Base-by-base conservation (phyloP, 2,113 vertebrate species). In the Gadus chalcogrammus region DNA sequence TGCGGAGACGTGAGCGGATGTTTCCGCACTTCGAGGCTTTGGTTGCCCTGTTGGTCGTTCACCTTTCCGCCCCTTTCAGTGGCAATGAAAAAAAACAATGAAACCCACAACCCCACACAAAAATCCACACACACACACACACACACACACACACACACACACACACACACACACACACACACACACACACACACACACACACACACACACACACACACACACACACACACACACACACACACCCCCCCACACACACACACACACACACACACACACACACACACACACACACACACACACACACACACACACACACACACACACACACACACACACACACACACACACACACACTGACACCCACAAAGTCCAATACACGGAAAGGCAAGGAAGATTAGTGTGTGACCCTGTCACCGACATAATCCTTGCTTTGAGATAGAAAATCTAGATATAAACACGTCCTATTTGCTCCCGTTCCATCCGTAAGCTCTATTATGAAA, bases 21-120 rank as follows among this genome's bases (percentile, higher is more conserved):
- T 48, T 35, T 52, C 20, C 42, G 28, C 72, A 78, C 38, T 56
- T 48, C 71, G 18, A 68, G 31, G 9, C 62, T 58, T 55, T 3
- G 2, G n/a, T 64, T 3, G 56, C 17, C 11, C 35, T 3, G 12
- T 73, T 69, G n/a, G 64, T 52, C 16, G 17, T 2, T 55, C 69
- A 20, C 6, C 7, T 58, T 64, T 71, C 69, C 55, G 65, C 69
- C 31, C 31, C 42, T 48, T 48, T 48, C 42, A 11, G 8, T 13
- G 42, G 42, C 42, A 48, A 48, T 48, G 12, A 48, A 2, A 48
- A 48, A 48, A 48, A 48, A 6, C 42, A 48, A 35, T 35, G 53
- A 16, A 15, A 60, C 58, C 16, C 58, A 16, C 58, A 16, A 15
- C 16, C 58, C 16, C 13, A 20, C 24, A 2, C 24, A 20, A 20